phyloP scores from a whole-genome alignment of 2,113 vertebrate species.

The Pituophis catenifer region DNA sequence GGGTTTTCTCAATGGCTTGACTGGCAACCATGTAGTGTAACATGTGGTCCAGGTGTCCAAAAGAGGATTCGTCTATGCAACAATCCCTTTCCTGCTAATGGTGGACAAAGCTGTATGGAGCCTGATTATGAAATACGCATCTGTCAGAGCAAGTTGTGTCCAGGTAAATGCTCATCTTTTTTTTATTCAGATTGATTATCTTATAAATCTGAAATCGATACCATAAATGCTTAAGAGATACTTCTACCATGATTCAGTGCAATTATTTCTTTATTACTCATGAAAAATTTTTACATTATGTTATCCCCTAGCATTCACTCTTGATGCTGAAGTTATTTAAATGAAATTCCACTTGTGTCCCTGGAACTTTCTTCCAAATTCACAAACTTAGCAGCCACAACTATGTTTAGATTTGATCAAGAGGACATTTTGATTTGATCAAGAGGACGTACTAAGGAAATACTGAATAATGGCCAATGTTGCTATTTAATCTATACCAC shows the following conservation, averaged over 20 bases:
- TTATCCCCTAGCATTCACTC: background rate
- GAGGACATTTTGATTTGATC: background rate
- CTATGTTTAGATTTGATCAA: background rate
- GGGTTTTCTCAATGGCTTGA: conserved; percentile 88
- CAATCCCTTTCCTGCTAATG: conserved; percentile 87
- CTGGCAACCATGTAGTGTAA: conserved; percentile 87
- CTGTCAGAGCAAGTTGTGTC: conserved; percentile 84
- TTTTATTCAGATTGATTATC: background rate
- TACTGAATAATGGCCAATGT: background rate
- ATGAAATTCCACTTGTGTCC: background rate
- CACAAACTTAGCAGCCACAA: background rate
- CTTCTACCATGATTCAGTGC: background rate
- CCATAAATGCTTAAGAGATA: background rate
- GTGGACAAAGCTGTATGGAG: conserved; percentile 81
- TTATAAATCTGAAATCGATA: background rate
- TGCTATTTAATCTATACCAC: background rate
- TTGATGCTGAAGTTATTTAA: background rate
- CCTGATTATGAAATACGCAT: conserved; percentile 69
- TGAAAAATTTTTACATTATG: background rate
- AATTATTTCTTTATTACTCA: background rate
- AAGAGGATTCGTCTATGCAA: conserved; percentile 84
- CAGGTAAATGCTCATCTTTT: conserved; percentile 72
- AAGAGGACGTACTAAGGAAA: background rate
- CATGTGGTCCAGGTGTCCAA: conserved; percentile 84
- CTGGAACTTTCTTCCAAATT: background rate